A percentile compares a stretch with the other conserved stretches of the same genome.
phyloP scores from a whole-genome alignment of 1,140 invertebrate genomes.

The Mactra quadrangularis region DNA sequence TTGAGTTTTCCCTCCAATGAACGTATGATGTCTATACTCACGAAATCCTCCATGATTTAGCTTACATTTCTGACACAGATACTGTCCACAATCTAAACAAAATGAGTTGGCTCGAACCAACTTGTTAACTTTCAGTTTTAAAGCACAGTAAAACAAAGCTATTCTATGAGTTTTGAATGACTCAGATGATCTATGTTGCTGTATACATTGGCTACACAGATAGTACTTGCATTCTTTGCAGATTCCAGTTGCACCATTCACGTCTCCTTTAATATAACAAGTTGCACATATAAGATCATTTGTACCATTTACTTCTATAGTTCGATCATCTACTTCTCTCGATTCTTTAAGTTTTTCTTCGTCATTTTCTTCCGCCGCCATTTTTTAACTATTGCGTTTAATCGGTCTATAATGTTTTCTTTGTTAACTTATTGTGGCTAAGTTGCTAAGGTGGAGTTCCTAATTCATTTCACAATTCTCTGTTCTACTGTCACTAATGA shows the following conservation, averaged over 20 bases:
- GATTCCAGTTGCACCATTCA: slow-evolving; percentile 33
- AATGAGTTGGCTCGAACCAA: slow-evolving; percentile 48
- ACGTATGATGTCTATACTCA: slow-evolving; percentile 39
- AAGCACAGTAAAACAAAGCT: slow-evolving; percentile 46
- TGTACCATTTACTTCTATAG: slow-evolving; percentile 41
- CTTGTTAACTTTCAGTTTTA: slow-evolving; percentile 41
- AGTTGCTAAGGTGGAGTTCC: too few relatives aligned
- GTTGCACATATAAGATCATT: slow-evolving; percentile 52
- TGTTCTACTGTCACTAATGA: too few relatives aligned
- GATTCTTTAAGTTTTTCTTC: not conserved
- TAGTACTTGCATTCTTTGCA: slow-evolving; percentile 53
- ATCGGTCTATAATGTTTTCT: too few relatives aligned
- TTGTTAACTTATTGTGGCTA: not conserved
- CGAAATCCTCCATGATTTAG: slow-evolving; percentile 41
- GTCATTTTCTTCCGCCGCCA: not conserved
- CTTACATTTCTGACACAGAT: slow-evolving; percentile 51
- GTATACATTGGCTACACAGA: slow-evolving; percentile 39
- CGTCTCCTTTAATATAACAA: slow-evolving; percentile 18
- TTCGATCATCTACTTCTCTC: slow-evolving; percentile 5
- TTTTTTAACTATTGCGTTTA: not conserved
- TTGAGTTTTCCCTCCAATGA: slow-evolving; percentile 23
- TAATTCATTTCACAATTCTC: too few relatives aligned
- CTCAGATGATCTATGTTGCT: not conserved
- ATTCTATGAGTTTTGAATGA: not conserved
- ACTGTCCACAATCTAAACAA: slow-evolving; percentile 56